Evolutionary conservation across 2,888 invertebrate genomes (phyloP).

Genomic region (Bursaphelenchus okinawaensis): DNA sequence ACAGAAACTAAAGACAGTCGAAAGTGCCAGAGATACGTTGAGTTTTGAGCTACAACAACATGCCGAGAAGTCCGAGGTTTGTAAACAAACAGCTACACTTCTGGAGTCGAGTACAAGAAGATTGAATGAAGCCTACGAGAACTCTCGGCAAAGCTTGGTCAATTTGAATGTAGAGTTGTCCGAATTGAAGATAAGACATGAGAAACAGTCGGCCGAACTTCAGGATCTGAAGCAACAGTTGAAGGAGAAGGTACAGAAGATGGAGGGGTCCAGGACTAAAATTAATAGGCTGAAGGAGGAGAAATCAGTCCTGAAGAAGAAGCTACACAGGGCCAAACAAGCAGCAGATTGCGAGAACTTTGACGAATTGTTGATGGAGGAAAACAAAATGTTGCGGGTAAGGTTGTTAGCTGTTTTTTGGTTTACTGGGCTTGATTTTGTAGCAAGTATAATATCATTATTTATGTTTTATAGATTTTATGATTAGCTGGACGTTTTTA

Average conservation of each 20-base stretch:
- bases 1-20: not conserved
- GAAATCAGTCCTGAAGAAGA: slow-evolving; percentile 79
- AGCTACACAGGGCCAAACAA: slow-evolving; percentile 93
- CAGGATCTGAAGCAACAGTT: slow-evolving; percentile 69
- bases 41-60: not conserved
- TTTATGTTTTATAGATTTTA: too few relatives aligned
- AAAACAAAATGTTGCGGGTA: slow-evolving; percentile 86
- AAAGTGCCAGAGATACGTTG: slow-evolving; percentile 2
- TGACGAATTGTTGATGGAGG: slow-evolving; percentile 91
- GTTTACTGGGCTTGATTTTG: not conserved
- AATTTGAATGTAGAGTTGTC: slow-evolving; percentile 2
- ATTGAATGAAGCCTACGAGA: not conserved
- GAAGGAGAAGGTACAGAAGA: slow-evolving; percentile 87
- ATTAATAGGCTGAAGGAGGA: slow-evolving; percentile 73
- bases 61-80: slow-evolving; percentile 1
- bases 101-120: not conserved
- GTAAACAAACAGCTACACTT: not conserved
- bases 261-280: slow-evolving; percentile 93
- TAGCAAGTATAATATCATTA: not conserved
- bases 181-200: slow-evolving; percentile 7
- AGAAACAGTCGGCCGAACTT: slow-evolving; percentile 8
- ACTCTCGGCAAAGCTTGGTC: not conserved
- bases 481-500: too few relatives aligned
- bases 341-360: slow-evolving; percentile 90
- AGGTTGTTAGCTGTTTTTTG: not conserved